Conservation (phyloP, 2,888 invertebrate genomes). For the Osedax frankpressi region DNA sequence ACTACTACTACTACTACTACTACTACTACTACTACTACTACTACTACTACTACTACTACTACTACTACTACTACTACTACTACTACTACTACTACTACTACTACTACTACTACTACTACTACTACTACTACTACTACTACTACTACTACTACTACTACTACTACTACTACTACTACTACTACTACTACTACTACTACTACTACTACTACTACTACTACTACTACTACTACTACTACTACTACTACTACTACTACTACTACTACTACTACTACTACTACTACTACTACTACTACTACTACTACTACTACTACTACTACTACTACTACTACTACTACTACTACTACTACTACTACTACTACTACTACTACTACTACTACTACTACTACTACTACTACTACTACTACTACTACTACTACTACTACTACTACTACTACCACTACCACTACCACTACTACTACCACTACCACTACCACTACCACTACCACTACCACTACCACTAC, state of each 20-base stretch:
- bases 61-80: background rate
- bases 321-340: too few species aligned
- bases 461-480: background rate
- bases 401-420: background rate
- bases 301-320: background rate
- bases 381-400: background rate
- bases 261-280: constrained; percentile 14
- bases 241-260: constrained; percentile 16
- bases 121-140: constrained; percentile 13
- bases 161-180: constrained; percentile 14
- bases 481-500: background rate
- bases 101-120: constrained; percentile 13
- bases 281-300: constrained; percentile 13
- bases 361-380: background rate
- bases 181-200: constrained; percentile 13
- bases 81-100: constrained; percentile 6
- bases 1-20: background rate
- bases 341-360: background rate
- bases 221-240: constrained; percentile 14
- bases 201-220: constrained; percentile 15
- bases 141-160: too few species aligned
- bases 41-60: background rate
- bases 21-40: background rate
- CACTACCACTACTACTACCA: background rate
- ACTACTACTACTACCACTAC: background rate